Evolutionary conservation across 2,888 invertebrate genomes (phyloP).

Genomic region (Ophonus ardosiacus): DNA sequence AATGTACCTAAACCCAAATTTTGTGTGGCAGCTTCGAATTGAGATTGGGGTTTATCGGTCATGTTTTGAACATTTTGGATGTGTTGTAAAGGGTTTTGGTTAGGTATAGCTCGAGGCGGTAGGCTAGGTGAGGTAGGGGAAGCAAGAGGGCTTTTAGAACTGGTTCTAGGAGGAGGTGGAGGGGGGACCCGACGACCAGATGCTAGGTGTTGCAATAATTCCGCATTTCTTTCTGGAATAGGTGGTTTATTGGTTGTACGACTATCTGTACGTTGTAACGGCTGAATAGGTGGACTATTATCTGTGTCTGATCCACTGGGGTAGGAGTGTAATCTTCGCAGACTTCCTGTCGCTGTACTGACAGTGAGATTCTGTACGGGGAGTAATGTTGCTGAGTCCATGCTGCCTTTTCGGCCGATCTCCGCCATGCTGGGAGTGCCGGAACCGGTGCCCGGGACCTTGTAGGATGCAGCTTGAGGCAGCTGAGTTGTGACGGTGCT

Average conservation of each 20-base stretch:
- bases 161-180: constrained; percentile 94
- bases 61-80: constrained; percentile 75
- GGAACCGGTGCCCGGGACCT: constrained; percentile 69
- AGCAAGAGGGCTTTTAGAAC: constrained; percentile 91
- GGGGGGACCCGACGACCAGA: constrained; percentile 88
- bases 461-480: constrained; percentile 73
- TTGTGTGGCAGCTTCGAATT: constrained; percentile 74
- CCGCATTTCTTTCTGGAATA: constrained; percentile 89
- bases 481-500: constrained; percentile 70
- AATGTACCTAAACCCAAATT: constrained; percentile 75
- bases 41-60: constrained; percentile 73
- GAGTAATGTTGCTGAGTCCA: constrained; percentile 77
- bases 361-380: constrained; percentile 74
- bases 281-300: constrained; percentile 85
- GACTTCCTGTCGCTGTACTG: constrained; percentile 77
- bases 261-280: constrained; percentile 76
- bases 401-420: constrained; percentile 78
- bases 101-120: constrained; percentile 79
- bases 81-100: constrained; percentile 72
- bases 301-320: constrained; percentile 92
- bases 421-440: constrained; percentile 76
- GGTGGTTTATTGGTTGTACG: constrained; percentile 83
- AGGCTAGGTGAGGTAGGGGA: constrained; percentile 88
- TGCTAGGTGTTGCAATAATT: constrained; percentile 83
- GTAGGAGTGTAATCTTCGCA: constrained; percentile 89